Evolutionary conservation across 2,888 invertebrate genomes (phyloP), one percentile per base, ranked within the genome.

Genomic region (Pristionchus arcanus): DNA sequence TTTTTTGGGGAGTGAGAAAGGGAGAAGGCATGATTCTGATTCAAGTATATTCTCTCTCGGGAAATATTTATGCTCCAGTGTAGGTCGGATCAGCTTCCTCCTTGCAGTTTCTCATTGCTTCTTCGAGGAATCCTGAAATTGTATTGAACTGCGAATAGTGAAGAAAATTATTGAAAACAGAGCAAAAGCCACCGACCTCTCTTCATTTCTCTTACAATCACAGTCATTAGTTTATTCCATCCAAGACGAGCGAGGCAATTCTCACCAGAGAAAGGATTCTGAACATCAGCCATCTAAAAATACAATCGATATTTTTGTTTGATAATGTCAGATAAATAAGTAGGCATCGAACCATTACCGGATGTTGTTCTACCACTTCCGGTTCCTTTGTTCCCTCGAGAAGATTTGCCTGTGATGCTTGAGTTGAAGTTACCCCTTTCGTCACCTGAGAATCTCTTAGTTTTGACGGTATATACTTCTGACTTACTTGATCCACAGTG

Each of bases 131-230:
- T 89, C 94, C 93, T 92, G 53, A 42, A 25, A 49, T 42, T 28
- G 9, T 49, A 49, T 7, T 49, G 3, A 9, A 49, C 9, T 49
- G 13, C 4, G 0, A 9, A 9, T 49, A 9, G 13, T 3, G 42
- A 9, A 49, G 13, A 49, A 11, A 9, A 13, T 49, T 11, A 7
- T 49, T 49, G 42, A 49, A 3, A 42, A 42, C 0, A 49, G 42
- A 49, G 9, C 11, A 9, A 49, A 49, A 49, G 4, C 9, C 19
- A 28, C 85, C 3, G 25, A 92, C 92, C 92, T 91, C 93, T 90
- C 88, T 94, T 94, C 94, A 94, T 94, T 74, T 94, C 94, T 59
- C 94, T 91, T 37, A 94, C 93, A 89, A 94, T 93, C 74, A 94
- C 92, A 15, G 93, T 93, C 93, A 94, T 93, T 85, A 94, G 88